Conservation (phyloP, 2,113 vertebrate species). For the Syrmaticus mikado region DNA sequence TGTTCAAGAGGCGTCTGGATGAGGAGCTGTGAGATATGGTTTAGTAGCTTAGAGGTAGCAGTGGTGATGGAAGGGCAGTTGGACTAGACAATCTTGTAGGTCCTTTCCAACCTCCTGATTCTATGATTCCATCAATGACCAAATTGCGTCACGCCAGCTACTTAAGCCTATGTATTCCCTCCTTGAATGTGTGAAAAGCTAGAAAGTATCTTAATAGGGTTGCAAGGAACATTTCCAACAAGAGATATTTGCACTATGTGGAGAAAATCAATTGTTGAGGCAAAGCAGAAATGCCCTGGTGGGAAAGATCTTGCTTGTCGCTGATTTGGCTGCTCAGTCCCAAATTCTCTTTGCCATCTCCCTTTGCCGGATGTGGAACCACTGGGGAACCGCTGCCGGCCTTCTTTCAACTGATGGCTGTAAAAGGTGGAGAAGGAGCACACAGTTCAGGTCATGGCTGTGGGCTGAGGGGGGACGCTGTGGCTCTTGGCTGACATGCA, state of each 20-base stretch:
- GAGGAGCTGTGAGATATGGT: no score
- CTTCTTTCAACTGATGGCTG: neutral
- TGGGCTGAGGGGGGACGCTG: neutral
- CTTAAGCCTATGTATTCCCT: neutral
- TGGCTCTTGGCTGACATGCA: neutral
- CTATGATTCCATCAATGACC: neutral
- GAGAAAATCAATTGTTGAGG: neutral
- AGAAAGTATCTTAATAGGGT: neutral
- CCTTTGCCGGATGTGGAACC: neutral
- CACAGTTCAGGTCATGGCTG: neutral
- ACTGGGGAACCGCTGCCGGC: rapidly evolving
- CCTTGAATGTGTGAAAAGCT: neutral
- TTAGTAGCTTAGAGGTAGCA: no score
- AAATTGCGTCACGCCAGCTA: neutral
- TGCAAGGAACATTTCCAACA: neutral
- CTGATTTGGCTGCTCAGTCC: no score
- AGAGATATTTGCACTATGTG: neutral
- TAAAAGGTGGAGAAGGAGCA: neutral
- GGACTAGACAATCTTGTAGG: no score
- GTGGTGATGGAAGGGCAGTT: no score
- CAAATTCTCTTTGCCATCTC: rapidly evolving
- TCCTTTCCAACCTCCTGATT: no score
- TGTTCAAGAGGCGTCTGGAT: no score
- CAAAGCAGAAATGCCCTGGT: neutral
- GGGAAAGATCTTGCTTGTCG: rapidly evolving